phyloP scores from a whole-genome alignment of 2,888 invertebrate genomes.

The Eledone cirrhosa region DNA sequence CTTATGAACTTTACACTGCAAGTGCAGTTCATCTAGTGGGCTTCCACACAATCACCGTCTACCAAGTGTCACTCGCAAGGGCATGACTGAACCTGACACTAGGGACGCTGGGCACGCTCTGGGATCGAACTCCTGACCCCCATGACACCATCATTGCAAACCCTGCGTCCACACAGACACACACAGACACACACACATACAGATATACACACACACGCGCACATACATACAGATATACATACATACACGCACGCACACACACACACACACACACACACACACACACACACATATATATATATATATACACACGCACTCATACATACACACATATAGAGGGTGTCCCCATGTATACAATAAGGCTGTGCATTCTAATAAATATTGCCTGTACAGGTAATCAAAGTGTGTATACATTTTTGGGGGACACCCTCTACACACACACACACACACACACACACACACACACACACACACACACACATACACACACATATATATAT shows the following conservation, averaged over 20 bases:
- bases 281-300: background rate
- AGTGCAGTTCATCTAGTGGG: too few relatives aligned
- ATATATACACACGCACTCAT: background rate
- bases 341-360: background rate
- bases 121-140: too few relatives aligned
- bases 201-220: background rate
- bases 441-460: background rate
- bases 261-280: background rate
- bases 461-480: background rate
- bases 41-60: too few relatives aligned
- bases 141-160: too few relatives aligned
- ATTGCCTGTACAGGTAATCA: too few relatives aligned
- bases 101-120: too few relatives aligned
- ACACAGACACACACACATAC: background rate
- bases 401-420: too few relatives aligned
- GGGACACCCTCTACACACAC: background rate
- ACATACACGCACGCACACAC: background rate
- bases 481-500: background rate
- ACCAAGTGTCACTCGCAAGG: too few relatives aligned
- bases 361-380: too few relatives aligned
- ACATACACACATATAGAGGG: background rate
- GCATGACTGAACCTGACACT: too few relatives aligned
- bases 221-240: background rate
- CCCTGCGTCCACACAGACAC: too few relatives aligned
- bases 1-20: too few relatives aligned